Evolutionary conservation across 2,888 invertebrate species (phyloP).

Genomic region (Drosophila subsilvestris): DNA sequence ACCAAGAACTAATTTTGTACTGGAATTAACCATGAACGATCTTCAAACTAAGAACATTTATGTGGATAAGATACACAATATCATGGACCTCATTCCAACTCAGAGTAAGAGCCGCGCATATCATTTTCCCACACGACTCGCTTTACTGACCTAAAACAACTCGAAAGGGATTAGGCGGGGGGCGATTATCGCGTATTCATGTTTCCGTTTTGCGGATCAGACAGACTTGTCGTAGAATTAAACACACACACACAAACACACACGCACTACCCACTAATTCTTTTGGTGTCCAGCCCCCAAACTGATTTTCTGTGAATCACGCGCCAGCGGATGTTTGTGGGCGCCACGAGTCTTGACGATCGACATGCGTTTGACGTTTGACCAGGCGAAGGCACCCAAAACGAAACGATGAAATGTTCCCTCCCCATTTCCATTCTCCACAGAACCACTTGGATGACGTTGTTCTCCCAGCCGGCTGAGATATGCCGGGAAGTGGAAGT

Average conservation of each 20-base stretch:
- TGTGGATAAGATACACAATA: too few species aligned
- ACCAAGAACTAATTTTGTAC: too few species aligned
- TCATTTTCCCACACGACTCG: slow-evolving; percentile 32
- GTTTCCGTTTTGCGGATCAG: slow-evolving; percentile 37
- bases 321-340: slow-evolving; percentile 67
- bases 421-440: not conserved
- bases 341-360: slow-evolving; percentile 61
- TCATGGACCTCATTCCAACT: not conserved
- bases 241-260: slow-evolving; percentile 3
- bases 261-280: slow-evolving; percentile 24
- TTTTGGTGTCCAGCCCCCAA: slow-evolving; percentile 32
- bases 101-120: not conserved
- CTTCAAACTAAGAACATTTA: too few species aligned
- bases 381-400: slow-evolving; percentile 41
- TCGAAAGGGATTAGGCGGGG: slow-evolving; percentile 55
- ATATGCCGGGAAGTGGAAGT: not conserved
- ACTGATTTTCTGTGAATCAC: slow-evolving; percentile 55
- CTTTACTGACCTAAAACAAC: slow-evolving; percentile 76
- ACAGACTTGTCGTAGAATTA: slow-evolving; percentile 20
- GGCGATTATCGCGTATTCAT: slow-evolving; percentile 24
- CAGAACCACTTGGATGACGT: slow-evolving; percentile 21
- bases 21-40: not conserved
- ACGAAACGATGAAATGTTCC: slow-evolving; percentile 14
- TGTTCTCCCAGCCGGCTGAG: slow-evolving; percentile 5
- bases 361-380: slow-evolving; percentile 59